Percentiles rank a stretch among this genome's conserved stretches.
Conservation (phyloP, 1,140 invertebrate genomes). For the Pomacea maculata region DNA sequence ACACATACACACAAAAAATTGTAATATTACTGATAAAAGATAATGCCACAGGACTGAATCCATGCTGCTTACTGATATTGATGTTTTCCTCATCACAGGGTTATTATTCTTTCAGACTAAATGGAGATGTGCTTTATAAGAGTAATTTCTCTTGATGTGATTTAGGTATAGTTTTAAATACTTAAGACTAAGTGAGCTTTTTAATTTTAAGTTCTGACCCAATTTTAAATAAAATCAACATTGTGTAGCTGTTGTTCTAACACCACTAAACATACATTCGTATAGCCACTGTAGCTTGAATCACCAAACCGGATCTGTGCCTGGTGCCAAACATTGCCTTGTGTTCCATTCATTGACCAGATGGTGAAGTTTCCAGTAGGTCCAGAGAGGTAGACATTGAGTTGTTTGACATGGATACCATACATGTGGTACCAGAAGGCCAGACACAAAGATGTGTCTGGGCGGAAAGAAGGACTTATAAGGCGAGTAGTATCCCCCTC, state of each 20-base stretch:
- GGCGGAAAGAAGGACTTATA: slow-evolving; percentile 19
- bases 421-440: slow-evolving; percentile 64
- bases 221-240: too few relatives aligned
- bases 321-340: slow-evolving; percentile 45
- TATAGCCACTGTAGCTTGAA: slow-evolving; percentile 3
- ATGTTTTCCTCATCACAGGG: too few relatives aligned
- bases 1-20: not conserved
- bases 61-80: too few relatives aligned
- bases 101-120: too few relatives aligned
- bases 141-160: too few relatives aligned
- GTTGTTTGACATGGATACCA: slow-evolving; percentile 51
- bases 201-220: too few relatives aligned
- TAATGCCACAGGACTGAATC: not conserved
- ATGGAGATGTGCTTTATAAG: too few relatives aligned
- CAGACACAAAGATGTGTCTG: slow-evolving; percentile 39
- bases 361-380: not conserved
- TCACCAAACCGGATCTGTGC: slow-evolving; percentile 36
- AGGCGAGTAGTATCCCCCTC: slow-evolving; percentile 31
- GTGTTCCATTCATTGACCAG: slow-evolving; percentile 30
- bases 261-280: not conserved
- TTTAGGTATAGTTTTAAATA: too few relatives aligned
- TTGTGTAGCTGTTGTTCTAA: too few relatives aligned
- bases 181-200: too few relatives aligned
- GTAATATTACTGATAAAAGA: not conserved
- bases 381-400: slow-evolving; percentile 44